Percentiles rank a stretch among this genome's conserved stretches.
These are phyloP conservation scores for Cyanoramphus novaezelandiae DNA, from an alignment of 2,113 vertebrate genomes.

Conservation along the genomic window DNA sequence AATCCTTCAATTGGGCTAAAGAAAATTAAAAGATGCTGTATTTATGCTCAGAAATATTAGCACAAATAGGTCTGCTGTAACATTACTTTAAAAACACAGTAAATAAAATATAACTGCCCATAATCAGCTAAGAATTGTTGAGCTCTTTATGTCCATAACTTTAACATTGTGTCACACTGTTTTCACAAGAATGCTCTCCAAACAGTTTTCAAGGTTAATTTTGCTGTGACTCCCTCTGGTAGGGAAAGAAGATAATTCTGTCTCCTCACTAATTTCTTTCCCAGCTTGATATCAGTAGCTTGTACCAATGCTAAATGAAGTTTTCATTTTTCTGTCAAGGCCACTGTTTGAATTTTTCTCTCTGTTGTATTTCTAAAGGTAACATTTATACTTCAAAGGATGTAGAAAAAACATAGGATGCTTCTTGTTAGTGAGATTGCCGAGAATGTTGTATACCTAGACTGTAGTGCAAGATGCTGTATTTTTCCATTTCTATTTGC, in stretches of 20 bases:
- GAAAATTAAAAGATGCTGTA: not conserved
- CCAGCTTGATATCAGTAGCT: slow-evolving; percentile 43
- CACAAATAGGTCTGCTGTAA: not conserved
- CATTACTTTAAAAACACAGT: not conserved
- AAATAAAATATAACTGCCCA: not conserved
- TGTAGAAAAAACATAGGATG: not conserved
- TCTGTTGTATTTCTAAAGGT: not conserved
- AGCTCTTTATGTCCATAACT: slow-evolving; percentile 51
- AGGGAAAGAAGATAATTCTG: slow-evolving; percentile 55
- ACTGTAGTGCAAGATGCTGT: not conserved
- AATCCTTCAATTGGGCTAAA: not conserved
- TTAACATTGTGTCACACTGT: slow-evolving; percentile 33
- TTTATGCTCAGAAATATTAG: not conserved
- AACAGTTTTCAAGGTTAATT: slow-evolving; percentile 66
- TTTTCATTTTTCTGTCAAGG: slow-evolving; percentile 34
- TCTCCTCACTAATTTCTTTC: slow-evolving; percentile 34
- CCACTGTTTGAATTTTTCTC: not conserved
- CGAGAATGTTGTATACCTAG: not conserved
- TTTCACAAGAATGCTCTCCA: slow-evolving; percentile 54
- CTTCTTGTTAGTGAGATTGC: not conserved
- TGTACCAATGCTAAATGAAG: not conserved
- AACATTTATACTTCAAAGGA: slow-evolving; percentile 9
- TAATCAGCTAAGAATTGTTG: slow-evolving; percentile 16
- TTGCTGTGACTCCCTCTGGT: slow-evolving; percentile 53
- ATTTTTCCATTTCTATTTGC: not conserved